A percentile compares a stretch with the other conserved stretches of the same genome.
Evolutionary conservation across 1,140 invertebrate genomes (phyloP).

Genomic region (Diplogasteroides magnus): DNA sequence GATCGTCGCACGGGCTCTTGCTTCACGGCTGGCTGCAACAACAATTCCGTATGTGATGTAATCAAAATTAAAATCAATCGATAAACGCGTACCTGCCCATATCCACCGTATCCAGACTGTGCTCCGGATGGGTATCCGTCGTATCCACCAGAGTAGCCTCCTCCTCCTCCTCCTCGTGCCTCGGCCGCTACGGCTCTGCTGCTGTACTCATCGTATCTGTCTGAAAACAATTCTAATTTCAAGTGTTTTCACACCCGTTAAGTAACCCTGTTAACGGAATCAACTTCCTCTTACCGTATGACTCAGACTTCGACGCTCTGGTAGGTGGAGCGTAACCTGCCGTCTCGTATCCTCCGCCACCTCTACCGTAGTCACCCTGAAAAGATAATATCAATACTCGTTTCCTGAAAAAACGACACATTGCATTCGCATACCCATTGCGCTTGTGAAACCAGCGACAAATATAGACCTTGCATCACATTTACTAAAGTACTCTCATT

Average conservation of each 20-base stretch:
- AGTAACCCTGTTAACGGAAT: no score
- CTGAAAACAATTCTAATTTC: no score
- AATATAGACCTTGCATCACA: no score
- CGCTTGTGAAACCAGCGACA: no score
- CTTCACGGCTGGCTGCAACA: not conserved
- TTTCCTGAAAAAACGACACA: no score
- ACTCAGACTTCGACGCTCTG: not conserved
- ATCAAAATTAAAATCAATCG: not conserved
- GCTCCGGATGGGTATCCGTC: not conserved
- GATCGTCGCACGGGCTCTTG: conserved; percentile 6
- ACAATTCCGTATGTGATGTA: not conserved
- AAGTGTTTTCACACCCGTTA: no score
- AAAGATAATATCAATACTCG: not conserved
- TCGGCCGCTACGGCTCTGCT: no score
- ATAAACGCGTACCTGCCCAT: not conserved
- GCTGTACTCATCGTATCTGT: no score
- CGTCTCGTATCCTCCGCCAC: not conserved
- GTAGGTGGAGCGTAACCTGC: not conserved
- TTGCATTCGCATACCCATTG: no score
- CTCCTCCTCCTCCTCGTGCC: no score
- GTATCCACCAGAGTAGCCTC: not conserved
- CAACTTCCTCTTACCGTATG: no score
- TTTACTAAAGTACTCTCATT: no score
- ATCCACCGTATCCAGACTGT: not conserved
- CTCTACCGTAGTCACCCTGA: not conserved